Evolutionary conservation across 2,888 invertebrate genomes (phyloP).

Genomic region (Noctua janthe): DNA sequence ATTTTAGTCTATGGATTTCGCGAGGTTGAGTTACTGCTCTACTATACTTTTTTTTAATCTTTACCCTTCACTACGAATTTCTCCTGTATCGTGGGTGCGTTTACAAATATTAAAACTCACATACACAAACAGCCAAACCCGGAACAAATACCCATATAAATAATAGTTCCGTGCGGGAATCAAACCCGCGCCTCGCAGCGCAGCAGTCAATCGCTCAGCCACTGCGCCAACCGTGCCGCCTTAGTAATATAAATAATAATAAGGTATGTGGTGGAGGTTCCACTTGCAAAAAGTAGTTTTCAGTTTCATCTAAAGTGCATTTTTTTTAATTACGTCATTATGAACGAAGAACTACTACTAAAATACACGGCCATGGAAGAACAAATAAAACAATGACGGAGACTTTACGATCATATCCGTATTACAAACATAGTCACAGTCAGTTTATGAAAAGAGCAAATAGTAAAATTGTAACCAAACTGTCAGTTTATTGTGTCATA

Average conservation of each 20-base stretch:
- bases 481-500: constrained; percentile 59
- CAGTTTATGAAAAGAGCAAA: constrained; percentile 51
- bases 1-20: not conserved
- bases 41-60: not conserved
- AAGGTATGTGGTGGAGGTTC: not conserved
- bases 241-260: not conserved
- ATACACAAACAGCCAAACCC: not conserved
- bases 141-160: not conserved
- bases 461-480: constrained; percentile 50
- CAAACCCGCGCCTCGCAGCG: not conserved
- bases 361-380: constrained; percentile 6
- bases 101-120: not conserved
- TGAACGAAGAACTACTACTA: not conserved
- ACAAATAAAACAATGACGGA: constrained; percentile 8
- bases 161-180: not conserved
- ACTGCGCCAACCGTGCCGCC: too few relatives aligned
- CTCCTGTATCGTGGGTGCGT: not conserved
- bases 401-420: constrained; percentile 28
- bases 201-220: not conserved
- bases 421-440: constrained; percentile 20
- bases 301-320: not conserved
- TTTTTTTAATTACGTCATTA: not conserved
- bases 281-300: not conserved
- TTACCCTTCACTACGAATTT: not conserved
- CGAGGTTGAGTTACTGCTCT: not conserved